Evolutionary conservation across 2,113 vertebrate species (phyloP).

Genomic region (Amphiprion percula): DNA sequence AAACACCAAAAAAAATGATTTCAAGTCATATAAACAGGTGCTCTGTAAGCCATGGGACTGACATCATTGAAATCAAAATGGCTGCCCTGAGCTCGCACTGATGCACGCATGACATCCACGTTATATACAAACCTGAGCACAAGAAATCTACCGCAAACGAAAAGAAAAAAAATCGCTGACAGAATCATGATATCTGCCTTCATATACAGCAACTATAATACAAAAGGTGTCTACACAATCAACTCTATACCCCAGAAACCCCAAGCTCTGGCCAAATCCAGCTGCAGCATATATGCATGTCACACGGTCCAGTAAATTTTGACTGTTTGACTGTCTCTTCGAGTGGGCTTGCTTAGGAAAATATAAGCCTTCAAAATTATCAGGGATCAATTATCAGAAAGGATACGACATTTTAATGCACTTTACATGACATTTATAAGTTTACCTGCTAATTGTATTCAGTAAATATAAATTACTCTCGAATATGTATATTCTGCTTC

Average conservation of each 20-base stretch:
- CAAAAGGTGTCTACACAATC: not conserved
- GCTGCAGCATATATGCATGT: not conserved
- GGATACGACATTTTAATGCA: not conserved
- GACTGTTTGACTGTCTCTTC: not conserved
- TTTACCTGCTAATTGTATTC: not conserved
- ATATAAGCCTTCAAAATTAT: not conserved
- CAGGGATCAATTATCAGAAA: not conserved
- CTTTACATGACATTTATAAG: not conserved
- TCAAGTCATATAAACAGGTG: not conserved
- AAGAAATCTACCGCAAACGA: not conserved
- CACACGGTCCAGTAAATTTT: not conserved
- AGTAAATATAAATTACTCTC: conserved; percentile 13
- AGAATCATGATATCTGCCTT: not conserved
- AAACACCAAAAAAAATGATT: not conserved
- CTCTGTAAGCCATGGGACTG: not conserved
- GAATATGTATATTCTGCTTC: conserved; percentile 4
- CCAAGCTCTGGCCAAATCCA: conserved; percentile 19
- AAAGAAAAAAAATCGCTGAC: not conserved
- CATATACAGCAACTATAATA: conserved; percentile 25
- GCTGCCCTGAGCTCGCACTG: not conserved
- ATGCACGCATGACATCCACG: conserved; percentile 2
- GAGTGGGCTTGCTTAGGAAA: conserved; percentile 3
- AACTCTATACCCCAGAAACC: not conserved
- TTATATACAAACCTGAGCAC: conserved; percentile 15
- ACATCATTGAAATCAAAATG: conserved; percentile 15